These are phyloP conservation scores for Pipistrellus nathusii DNA, from an alignment of 2,797 vertebrate genomes.

Conservation along the genomic window DNA sequence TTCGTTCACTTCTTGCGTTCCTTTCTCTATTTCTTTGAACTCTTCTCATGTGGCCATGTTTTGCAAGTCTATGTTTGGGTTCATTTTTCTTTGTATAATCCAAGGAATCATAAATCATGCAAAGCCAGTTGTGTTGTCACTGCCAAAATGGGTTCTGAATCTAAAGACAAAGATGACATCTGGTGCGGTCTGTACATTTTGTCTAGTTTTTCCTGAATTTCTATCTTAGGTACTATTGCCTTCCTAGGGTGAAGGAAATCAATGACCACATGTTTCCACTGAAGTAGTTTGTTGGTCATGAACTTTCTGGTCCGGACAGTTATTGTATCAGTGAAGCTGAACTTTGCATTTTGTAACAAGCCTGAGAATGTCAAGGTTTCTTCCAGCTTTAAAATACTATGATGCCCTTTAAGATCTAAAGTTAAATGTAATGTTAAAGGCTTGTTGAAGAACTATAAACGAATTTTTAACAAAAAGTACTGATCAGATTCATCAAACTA, in stretches of 20 bases:
- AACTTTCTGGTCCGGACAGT: too few species aligned
- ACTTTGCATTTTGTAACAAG: neutral
- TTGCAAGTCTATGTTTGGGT: neutral
- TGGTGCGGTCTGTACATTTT: neutral
- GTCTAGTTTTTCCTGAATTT: neutral
- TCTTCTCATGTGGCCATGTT: neutral
- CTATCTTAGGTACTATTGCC: neutral
- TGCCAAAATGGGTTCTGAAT: neutral
- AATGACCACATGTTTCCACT: neutral
- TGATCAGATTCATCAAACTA: neutral
- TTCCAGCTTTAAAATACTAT: slow-evolving; percentile 34
- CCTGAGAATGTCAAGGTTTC: neutral
- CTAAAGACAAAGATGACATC: neutral
- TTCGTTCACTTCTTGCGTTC: neutral
- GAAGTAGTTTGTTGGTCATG: neutral
- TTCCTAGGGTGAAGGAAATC: neutral
- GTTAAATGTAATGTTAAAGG: slow-evolving; percentile 42
- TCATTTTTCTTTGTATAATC: neutral
- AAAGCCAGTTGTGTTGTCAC: neutral
- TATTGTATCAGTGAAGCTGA: neutral
- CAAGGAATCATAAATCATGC: neutral
- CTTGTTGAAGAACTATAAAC: slow-evolving; percentile 14
- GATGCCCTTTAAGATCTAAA: slow-evolving; percentile 22
- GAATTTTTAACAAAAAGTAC: neutral
- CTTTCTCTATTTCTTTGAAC: neutral